Evolutionary conservation across 1,140 invertebrate genomes (phyloP).

Genomic region (Pseudomyrmex gracilis): DNA sequence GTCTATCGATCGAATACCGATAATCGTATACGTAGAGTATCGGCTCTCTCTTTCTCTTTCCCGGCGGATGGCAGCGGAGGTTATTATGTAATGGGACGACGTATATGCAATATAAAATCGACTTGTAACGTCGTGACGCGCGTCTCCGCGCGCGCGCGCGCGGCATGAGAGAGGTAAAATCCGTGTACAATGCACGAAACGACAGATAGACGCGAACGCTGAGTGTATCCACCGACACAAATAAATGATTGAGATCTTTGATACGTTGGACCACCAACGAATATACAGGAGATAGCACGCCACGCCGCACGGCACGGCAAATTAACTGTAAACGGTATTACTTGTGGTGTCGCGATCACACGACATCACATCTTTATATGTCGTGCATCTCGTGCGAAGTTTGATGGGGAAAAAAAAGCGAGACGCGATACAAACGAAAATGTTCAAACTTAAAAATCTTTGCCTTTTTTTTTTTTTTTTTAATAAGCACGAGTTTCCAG

Average conservation of each 20-base stretch:
- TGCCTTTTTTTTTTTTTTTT: no score
- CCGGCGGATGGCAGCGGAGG: constrained; percentile 61
- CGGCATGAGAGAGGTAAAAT: constrained; percentile 53
- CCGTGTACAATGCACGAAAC: constrained; percentile 66
- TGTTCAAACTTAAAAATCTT: no score
- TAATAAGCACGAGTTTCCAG: no score
- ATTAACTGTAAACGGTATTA: constrained; percentile 58
- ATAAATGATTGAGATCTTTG: constrained; percentile 76
- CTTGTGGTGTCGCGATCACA: constrained; percentile 14
- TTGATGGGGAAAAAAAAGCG: neutral
- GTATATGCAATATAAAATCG: constrained; percentile 69
- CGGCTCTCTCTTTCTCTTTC: neutral
- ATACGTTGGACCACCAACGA: constrained; percentile 74
- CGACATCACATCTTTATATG: neutral
- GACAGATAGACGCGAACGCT: constrained; percentile 65
- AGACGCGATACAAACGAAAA: neutral
- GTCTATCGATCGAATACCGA: constrained; percentile 70
- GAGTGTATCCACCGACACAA: constrained; percentile 71
- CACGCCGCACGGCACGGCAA: constrained; percentile 47
- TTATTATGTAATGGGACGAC: constrained; percentile 75
- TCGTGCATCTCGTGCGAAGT: neutral
- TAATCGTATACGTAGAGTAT: constrained; percentile 63
- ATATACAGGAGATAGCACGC: constrained; percentile 23
- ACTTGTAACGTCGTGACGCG: constrained; percentile 72
- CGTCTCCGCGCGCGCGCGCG: constrained; percentile 16